Evolutionary conservation across 2,888 invertebrate genomes (phyloP), one percentile per base, ranked within the genome.

Genomic region (Salticus scenicus): DNA sequence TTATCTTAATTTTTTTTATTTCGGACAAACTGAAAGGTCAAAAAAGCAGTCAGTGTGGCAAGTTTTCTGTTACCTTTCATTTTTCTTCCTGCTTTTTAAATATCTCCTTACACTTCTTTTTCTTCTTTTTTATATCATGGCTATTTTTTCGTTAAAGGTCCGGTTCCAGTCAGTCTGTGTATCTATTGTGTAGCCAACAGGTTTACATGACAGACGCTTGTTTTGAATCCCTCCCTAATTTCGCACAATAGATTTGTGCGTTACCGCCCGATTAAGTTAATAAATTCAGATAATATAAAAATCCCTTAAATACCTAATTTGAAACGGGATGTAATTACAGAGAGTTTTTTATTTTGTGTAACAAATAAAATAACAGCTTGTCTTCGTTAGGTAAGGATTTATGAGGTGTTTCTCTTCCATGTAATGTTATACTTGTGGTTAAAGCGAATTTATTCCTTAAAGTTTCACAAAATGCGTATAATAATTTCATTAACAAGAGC

Each of bases 11-110:
- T 57, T 24, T 57, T 37, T 37, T 7, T 37, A 37, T 37, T 37
- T n/a, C 47, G 57, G 57, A 24, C 57, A 24, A 17, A 17, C 42
- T 81, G 74, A 33, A 33, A 71, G 82, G 82, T 82, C 71, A 82
- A 75, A 76, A 7, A 71, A 47, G 75, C 82, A 82, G 71, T 81
- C 81, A 74, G 51, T 24, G 81, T 73, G 74, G 82, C 75, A 82
- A 70, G 82, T 75, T 82, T 71, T 70, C 47, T 64, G 57, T 28
- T 27, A 28, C 42, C 64, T 70, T 42, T 42, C 70, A 17, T 63
- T 81, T 31, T 41, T 27, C 67, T 67, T 51, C 57, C n/a, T 51
- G 37, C 41, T 70, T 47, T 71, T 63, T 42, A 64, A 81, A 81
- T 81, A 81, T 74, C 57, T 72, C 14, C 63, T 75, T 64, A 74